These are phyloP conservation scores for Chelonus formosanus DNA, from an alignment of 2,888 invertebrate genomes.

Conservation along the genomic window DNA sequence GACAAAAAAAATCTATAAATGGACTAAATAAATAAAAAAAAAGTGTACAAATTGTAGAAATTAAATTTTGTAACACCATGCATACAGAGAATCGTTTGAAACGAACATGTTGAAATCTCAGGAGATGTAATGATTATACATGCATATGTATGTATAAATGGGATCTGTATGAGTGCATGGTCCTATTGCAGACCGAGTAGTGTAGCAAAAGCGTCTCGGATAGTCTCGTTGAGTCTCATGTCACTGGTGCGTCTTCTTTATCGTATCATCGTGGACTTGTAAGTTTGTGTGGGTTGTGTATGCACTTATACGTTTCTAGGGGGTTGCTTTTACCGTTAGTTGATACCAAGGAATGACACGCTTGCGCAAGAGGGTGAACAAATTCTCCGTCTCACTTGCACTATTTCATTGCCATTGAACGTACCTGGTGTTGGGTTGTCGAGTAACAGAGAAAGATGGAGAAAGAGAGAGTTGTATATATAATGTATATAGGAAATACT, in stretches of 20 bases:
- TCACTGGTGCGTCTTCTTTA: conserved; percentile 22
- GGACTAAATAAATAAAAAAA: too few relatives aligned
- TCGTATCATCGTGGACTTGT: conserved; percentile 33
- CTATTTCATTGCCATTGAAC: conserved; percentile 1
- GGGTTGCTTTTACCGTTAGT: conserved; percentile 38
- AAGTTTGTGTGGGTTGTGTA: conserved; percentile 31
- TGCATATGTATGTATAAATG: conserved; percentile 8
- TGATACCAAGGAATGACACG: conserved; percentile 35
- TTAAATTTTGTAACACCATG: too few relatives aligned
- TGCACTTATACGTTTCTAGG: conserved; percentile 41
- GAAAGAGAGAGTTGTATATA: conserved; percentile 21
- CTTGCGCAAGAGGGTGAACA: conserved; percentile 35
- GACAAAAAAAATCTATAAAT: too few relatives aligned
- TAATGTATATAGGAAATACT: conserved; percentile 9
- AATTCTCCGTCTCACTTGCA: conserved; percentile 29
- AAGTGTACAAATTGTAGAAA: too few relatives aligned
- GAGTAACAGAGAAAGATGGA: conserved; percentile 26
- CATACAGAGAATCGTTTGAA: too few relatives aligned
- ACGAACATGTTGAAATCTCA: conserved; percentile 2
- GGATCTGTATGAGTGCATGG: not conserved
- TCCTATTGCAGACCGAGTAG: conserved; percentile 4
- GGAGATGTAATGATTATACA: conserved; percentile 4
- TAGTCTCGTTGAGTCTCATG: conserved; percentile 12
- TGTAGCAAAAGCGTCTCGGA: not conserved
- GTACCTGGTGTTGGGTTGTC: conserved; percentile 1